Percentiles rank a stretch among this genome's conserved stretches.
Evolutionary conservation across 2,113 vertebrate species (phyloP).

Genomic region (Toxostoma redivivum): DNA sequence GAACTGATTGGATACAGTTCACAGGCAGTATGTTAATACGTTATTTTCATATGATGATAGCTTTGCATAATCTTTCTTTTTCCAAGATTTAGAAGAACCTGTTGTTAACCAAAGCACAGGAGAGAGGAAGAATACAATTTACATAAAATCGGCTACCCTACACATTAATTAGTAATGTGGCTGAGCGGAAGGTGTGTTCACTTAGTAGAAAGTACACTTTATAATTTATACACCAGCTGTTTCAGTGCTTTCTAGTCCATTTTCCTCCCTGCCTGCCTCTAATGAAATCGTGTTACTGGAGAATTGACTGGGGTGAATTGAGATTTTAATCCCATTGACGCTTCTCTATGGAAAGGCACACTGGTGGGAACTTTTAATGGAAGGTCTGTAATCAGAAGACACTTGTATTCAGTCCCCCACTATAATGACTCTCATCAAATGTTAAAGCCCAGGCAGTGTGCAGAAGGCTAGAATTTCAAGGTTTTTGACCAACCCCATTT

Average conservation of each 20-base stretch:
- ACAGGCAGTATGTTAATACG: conserved; percentile 99
- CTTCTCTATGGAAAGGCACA: conserved; percentile 88
- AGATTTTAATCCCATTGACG: conserved; percentile 99
- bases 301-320: conserved; percentile 98
- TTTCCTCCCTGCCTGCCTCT: conserved; percentile 93
- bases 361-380: conserved; percentile 92
- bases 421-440: conserved; percentile 97
- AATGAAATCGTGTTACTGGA: conserved; percentile 99
- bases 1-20: conserved; percentile 99
- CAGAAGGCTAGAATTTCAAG: conserved; percentile 94
- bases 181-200: conserved; percentile 96
- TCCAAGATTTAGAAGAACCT: conserved; percentile 93
- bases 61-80: conserved; percentile 95
- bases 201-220: conserved; percentile 98
- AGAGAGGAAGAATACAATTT: conserved; percentile 93
- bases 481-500: conserved; percentile 96
- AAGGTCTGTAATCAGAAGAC: conserved; percentile 92
- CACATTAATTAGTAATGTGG: conserved; percentile 99
- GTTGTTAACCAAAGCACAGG: conserved; percentile 91
- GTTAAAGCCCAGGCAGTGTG: conserved; percentile 83
- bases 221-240: conserved; percentile 99
- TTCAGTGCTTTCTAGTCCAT: conserved; percentile 93
- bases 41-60: conserved; percentile 99
- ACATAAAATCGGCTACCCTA: conserved; percentile 95
- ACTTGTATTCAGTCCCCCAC: conserved; percentile 91